Base-by-base conservation (phyloP, 2,113 vertebrate species). In the Peromyscus polionotus region DNA sequence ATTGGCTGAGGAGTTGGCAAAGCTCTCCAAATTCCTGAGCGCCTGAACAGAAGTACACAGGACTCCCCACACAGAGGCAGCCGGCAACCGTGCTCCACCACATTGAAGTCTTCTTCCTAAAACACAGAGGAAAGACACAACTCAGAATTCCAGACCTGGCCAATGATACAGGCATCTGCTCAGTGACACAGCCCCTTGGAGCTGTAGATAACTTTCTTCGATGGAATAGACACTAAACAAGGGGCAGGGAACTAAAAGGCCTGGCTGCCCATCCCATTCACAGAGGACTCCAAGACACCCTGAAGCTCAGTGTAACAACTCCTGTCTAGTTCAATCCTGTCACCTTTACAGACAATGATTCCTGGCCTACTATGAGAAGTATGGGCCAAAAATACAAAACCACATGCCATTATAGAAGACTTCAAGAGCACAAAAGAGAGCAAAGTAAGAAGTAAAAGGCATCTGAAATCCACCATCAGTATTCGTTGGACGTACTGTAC, bases 391-490 rank as follows among this genome's bases (percentile, higher is more conserved):
- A 90, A 90, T 39, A 57, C 42, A 93, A 89, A 54, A 16, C 84
- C 22, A 73, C 4, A 39, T 12, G n/a, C 57, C 13, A 45, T 1
- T 88, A 13, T 31, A 95, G 81, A 96, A 95, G 59, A 91, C 42
- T 70, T 88, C 65, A 94, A 17, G 63, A 90, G 42, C 33, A 94
- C 4, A 77, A 48, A 88, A 91, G 94, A 95, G 3, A 79, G 28
- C 28, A 76, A 88, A 85, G 42, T 48, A 93, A n/a, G 48, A 93
- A 61, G 54, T 85, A 75, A 93, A 63, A 93, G 90, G 54, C 59
- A 97, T n/a, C 88, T 91, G 89, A 93, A 80, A 88, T 67, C 7
- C 28, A 93, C 42, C 14, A 93, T 80, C 28, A 89, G 11, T 90
- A 57, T 63, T 93, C 70, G 42, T n/a, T 65, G 19, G 16, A 28